A percentile compares a stretch with the other conserved stretches of the same genome.
Conservation (phyloP, 2,888 invertebrate species). For the Steromphala cineraria region DNA sequence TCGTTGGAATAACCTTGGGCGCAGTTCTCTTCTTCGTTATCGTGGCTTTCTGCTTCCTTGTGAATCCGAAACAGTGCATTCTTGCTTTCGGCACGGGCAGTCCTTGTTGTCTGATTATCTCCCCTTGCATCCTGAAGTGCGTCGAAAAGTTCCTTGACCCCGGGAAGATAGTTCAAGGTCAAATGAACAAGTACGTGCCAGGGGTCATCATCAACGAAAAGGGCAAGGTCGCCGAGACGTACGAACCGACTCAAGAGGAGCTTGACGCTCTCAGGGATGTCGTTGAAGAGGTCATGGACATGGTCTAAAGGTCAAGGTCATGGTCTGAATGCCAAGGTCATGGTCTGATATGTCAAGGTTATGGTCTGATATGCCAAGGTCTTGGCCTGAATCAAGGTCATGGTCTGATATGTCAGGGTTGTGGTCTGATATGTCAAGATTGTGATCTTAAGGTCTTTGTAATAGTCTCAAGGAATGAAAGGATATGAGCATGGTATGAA, state of each 20-base stretch:
- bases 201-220: conserved; percentile 52
- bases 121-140: conserved; percentile 39
- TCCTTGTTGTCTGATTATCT: conserved; percentile 48
- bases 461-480: too few species aligned
- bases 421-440: too few species aligned
- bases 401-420: too few species aligned
- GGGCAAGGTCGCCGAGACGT: conserved; percentile 43
- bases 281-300: conserved; percentile 40
- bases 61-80: conserved; percentile 48
- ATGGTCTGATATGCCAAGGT: too few species aligned
- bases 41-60: conserved; percentile 46
- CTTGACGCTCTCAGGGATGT: conserved; percentile 49
- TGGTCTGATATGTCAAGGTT: too few species aligned
- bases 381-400: too few species aligned
- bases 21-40: conserved; percentile 40
- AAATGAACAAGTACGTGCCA: conserved; percentile 52
- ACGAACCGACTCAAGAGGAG: conserved; percentile 49
- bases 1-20: conserved; percentile 40
- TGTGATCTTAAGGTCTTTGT: too few species aligned
- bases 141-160: conserved; percentile 42
- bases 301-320: too few species aligned
- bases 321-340: too few species aligned
- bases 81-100: conserved; percentile 51
- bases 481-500: too few species aligned
- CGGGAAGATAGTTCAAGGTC: conserved; percentile 39